Percentiles rank a stretch among this genome's conserved stretches.
Evolutionary conservation across 2,113 vertebrate genomes (phyloP).

Genomic region (Eulemur macaco): DNA sequence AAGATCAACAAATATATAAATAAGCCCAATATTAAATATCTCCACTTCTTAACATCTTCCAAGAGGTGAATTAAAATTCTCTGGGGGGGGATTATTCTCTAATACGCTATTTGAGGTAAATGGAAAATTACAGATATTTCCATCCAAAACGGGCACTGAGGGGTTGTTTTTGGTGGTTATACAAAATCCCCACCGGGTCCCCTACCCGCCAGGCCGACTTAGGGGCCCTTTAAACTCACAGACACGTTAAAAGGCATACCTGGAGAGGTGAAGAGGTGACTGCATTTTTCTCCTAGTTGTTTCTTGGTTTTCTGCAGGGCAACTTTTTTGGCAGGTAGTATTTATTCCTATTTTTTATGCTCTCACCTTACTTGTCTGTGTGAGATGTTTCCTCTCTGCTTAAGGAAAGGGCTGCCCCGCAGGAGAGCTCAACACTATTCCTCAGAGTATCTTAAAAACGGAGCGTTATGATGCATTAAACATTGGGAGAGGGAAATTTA

Average conservation of each 20-base stretch:
- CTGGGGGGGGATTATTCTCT: conserved; percentile 50
- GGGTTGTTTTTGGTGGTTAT: conserved; percentile 1
- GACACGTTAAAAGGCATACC: background rate
- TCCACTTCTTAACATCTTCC: background rate
- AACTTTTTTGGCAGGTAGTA: rapidly evolving
- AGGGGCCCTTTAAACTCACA: background rate
- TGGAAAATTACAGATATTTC: conserved; percentile 77
- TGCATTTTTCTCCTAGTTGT: rapidly evolving
- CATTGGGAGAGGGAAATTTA: rapidly evolving
- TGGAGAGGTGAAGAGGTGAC: background rate
- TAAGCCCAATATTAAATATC: background rate
- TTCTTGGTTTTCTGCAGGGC: rapidly evolving
- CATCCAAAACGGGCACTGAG: conserved; percentile 12
- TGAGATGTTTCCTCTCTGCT: background rate
- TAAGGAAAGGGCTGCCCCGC: rapidly evolving
- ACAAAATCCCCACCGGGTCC: conserved; percentile 22
- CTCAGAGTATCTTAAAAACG: background rate
- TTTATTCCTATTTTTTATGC: rapidly evolving
- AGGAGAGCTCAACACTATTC: rapidly evolving
- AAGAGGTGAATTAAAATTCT: conserved; percentile 70
- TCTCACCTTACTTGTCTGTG: rapidly evolving
- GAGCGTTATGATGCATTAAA: rapidly evolving
- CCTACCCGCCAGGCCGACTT: background rate
- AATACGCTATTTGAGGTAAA: conserved; percentile 60
- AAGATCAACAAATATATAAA: background rate